Conservation (phyloP, 2,113 vertebrate species). For the Gymnocephalus cernua region DNA sequence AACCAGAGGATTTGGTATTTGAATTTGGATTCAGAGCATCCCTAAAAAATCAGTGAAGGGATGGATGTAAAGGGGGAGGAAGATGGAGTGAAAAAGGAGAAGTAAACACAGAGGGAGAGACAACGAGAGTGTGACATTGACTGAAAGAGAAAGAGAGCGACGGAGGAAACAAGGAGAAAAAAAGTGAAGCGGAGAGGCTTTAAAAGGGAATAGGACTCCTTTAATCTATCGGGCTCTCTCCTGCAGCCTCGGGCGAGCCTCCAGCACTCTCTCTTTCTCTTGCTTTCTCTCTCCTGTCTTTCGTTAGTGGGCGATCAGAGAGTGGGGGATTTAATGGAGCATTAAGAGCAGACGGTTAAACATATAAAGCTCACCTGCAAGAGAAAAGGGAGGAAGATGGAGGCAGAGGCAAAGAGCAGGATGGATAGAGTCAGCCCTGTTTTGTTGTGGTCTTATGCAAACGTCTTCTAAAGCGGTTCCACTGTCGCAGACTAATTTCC, state of each 20-base stretch:
- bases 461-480: no score
- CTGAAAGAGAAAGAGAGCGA: slow-evolving; percentile 10
- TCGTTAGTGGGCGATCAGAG: slow-evolving; percentile 64
- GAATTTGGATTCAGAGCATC: no score
- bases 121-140: slow-evolving; percentile 30
- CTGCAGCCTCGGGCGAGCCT: slow-evolving; percentile 69
- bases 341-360: slow-evolving; percentile 4
- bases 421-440: no score
- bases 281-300: slow-evolving; percentile 8
- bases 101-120: neutral
- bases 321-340: slow-evolving; percentile 29
- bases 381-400: neutral
- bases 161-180: slow-evolving; percentile 9
- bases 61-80: neutral
- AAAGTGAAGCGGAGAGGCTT: slow-evolving; percentile 50
- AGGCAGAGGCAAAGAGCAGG: neutral
- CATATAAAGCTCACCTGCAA: slow-evolving; percentile 7
- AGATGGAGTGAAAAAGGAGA: neutral
- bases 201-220: slow-evolving; percentile 70
- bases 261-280: slow-evolving; percentile 42
- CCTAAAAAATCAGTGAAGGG: no score
- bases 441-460: no score
- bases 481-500: no score
- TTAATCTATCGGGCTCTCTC: slow-evolving; percentile 63
- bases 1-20: no score